A percentile compares a stretch with the other conserved stretches of the same genome.
Conservation (phyloP, 2,888 invertebrate species). For the Sesamia inferens region DNA sequence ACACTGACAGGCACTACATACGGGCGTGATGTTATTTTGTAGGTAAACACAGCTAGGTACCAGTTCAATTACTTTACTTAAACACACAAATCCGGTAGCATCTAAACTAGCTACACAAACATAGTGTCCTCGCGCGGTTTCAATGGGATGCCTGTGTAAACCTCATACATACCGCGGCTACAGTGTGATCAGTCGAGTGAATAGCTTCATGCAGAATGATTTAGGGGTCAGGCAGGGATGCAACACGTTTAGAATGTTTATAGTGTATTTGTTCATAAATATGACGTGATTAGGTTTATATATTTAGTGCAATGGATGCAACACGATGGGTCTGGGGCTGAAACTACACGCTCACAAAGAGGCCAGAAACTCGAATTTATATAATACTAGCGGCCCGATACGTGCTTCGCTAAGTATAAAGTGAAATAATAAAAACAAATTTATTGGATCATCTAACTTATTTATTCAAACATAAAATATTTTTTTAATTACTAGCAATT, state of each 20-base stretch:
- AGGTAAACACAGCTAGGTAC: not conserved
- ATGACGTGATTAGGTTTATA: too few species aligned
- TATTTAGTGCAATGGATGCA: not conserved
- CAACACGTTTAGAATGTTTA: slow-evolving; percentile 4
- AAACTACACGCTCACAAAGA: too few species aligned
- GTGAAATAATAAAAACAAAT: too few species aligned
- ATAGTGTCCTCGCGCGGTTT: slow-evolving; percentile 27
- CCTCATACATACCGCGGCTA: slow-evolving; percentile 37
- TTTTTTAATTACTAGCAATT: too few species aligned
- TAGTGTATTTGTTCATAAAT: not conserved
- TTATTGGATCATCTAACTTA: too few species aligned
- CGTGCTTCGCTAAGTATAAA: too few species aligned
- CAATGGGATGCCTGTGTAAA: slow-evolving; percentile 19
- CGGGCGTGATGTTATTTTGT: not conserved
- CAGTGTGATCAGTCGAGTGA: not conserved
- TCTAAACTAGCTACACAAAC: not conserved
- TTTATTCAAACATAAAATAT: too few species aligned
- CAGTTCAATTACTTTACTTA: not conserved
- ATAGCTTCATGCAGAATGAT: slow-evolving; percentile 23
- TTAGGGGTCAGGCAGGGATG: not conserved
- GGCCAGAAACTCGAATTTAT: too few species aligned
- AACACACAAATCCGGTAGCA: slow-evolving; percentile 1
- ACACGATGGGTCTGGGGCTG: too few species aligned
- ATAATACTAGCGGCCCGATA: too few species aligned
- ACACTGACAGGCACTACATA: too few species aligned